Percentiles rank a stretch among this genome's conserved stretches.
Evolutionary conservation across 2,888 invertebrate genomes (phyloP).

Genomic region (Coronaproctus castanopsis): DNA sequence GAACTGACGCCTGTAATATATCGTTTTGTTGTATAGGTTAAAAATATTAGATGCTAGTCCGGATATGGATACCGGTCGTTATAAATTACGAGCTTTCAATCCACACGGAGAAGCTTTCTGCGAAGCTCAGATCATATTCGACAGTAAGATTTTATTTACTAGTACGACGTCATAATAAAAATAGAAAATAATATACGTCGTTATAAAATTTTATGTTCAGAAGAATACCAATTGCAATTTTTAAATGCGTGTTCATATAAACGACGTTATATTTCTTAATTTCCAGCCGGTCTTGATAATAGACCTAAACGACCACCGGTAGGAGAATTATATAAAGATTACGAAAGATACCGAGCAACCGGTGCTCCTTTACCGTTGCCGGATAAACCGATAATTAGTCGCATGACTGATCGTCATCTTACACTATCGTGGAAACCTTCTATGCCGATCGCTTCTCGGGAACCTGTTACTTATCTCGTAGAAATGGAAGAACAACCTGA

Average conservation of each 20-base stretch:
- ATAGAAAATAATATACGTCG: no score
- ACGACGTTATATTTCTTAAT: not conserved
- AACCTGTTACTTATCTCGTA: conserved; percentile 77
- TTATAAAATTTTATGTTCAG: not conserved
- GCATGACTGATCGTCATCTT: conserved; percentile 73
- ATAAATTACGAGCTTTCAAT: conserved; percentile 63
- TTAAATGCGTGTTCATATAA: not conserved
- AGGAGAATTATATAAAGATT: conserved; percentile 59
- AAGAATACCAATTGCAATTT: not conserved
- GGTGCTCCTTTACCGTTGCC: conserved; percentile 72
- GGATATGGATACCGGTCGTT: conserved; percentile 57
- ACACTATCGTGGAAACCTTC: conserved; percentile 88
- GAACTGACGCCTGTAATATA: no score
- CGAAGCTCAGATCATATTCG: conserved; percentile 55
- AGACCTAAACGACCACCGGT: conserved; percentile 24
- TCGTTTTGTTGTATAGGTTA: conserved; percentile 9
- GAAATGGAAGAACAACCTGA: conserved; percentile 85
- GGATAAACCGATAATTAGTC: conserved; percentile 76
- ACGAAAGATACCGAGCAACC: conserved; percentile 58
- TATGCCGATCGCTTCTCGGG: conserved; percentile 63
- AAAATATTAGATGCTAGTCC: conserved; percentile 39
- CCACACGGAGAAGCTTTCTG: conserved; percentile 66
- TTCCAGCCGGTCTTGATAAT: conserved; percentile 35
- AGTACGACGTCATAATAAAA: not conserved
- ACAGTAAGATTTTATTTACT: conserved; percentile 43